Conservation (phyloP, 2,797 vertebrate genomes). For the Potorous gilbertii region DNA sequence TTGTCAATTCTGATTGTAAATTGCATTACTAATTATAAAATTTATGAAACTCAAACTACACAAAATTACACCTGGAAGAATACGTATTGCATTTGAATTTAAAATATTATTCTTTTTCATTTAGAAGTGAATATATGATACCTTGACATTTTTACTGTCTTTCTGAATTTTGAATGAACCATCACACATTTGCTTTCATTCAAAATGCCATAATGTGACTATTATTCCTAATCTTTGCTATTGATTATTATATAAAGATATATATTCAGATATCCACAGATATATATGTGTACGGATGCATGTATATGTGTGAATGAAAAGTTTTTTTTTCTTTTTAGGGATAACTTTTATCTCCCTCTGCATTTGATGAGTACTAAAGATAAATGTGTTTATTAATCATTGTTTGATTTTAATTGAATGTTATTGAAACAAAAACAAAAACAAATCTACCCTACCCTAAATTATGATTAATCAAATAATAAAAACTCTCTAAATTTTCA, state of each 20-base stretch:
- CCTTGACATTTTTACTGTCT: not conserved
- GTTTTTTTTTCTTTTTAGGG: not conserved
- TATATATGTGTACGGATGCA: not conserved
- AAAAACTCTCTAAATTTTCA: not conserved
- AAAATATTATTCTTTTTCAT: not conserved
- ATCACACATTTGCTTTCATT: not conserved
- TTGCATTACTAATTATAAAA: not conserved
- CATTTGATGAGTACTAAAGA: not conserved
- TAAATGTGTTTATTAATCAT: not conserved
- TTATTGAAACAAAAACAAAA: not conserved
- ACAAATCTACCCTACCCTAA: not conserved
- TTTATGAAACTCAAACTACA: not conserved
- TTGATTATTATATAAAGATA: not conserved
- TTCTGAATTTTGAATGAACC: not conserved
- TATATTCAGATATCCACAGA: not conserved
- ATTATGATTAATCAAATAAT: not conserved
- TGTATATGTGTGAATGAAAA: not conserved
- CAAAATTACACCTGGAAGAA: not conserved
- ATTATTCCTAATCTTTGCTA: not conserved
- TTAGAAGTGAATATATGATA: not conserved
- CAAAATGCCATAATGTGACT: not conserved
- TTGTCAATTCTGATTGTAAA: not conserved
- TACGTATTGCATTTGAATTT: not conserved
- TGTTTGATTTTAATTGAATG: not conserved
- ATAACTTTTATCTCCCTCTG: not conserved